Percentiles rank a stretch among this genome's conserved stretches.
These are phyloP conservation scores for Drosophila bipectinata DNA, from an alignment of 1,140 invertebrate genomes.

Conservation along the genomic window DNA sequence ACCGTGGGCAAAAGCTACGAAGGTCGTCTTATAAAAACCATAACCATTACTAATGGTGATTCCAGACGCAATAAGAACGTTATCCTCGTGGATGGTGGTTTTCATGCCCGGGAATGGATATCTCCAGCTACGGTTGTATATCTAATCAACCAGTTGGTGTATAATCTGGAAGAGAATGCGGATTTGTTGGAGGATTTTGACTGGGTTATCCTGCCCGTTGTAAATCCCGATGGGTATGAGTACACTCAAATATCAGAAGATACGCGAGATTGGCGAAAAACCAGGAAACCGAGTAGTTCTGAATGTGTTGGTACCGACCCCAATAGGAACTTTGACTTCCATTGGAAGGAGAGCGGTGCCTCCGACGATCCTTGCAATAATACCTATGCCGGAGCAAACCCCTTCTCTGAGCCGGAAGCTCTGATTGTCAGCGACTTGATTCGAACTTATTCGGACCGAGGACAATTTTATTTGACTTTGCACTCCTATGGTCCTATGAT, in stretches of 20 bases:
- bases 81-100: slow-evolving; percentile 85
- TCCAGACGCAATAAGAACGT: slow-evolving; percentile 84
- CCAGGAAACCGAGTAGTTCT: slow-evolving; percentile 60
- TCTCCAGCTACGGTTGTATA: slow-evolving; percentile 87
- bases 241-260: slow-evolving; percentile 71
- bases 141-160: slow-evolving; percentile 86
- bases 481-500: slow-evolving; percentile 88
- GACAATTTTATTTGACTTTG: slow-evolving; percentile 88
- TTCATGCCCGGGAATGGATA: slow-evolving; percentile 90
- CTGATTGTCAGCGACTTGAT: slow-evolving; percentile 84
- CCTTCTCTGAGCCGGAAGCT: slow-evolving; percentile 90
- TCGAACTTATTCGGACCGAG: slow-evolving; percentile 84
- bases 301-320: slow-evolving; percentile 86
- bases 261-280: slow-evolving; percentile 85
- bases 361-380: slow-evolving; percentile 87
- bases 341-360: slow-evolving; percentile 88
- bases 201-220: slow-evolving; percentile 86
- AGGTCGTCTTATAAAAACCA: slow-evolving; percentile 85
- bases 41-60: slow-evolving; percentile 85
- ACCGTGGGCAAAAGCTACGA: slow-evolving; percentile 84
- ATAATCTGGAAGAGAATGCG: slow-evolving; percentile 83
- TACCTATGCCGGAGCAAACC: slow-evolving; percentile 87
- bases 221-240: slow-evolving; percentile 85
- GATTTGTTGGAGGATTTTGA: slow-evolving; percentile 85
- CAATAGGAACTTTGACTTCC: slow-evolving; percentile 88